Evolutionary conservation across 1,140 invertebrate genomes (phyloP), one percentile per base, ranked within the genome.

Genomic region (Cydia pomonella): DNA sequence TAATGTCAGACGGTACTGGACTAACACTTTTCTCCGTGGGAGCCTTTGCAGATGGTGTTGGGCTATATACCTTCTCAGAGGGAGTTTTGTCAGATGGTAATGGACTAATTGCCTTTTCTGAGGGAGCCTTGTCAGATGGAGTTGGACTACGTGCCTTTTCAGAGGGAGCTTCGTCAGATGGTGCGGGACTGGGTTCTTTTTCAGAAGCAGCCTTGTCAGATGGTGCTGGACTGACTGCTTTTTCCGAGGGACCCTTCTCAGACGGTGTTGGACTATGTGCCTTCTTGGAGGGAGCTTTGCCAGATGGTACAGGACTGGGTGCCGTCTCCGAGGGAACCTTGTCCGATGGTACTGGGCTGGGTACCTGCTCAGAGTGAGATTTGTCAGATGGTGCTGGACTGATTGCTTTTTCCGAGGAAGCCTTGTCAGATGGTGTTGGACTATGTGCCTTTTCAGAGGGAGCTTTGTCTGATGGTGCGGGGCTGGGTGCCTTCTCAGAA

Each of bases 111-210:
- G 3, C 72, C 76, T 41, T 50, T 4, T 50, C 47, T 0, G 47
- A 50, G 13, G 47, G 47, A 0, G 47, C 47, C 1, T 50, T 50
- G 47, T 77, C 12, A 29, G 71, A 10, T 69, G 63, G 33, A 62
- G 73, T 4, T 44, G 62, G 10, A 10, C 50, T 76, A 18, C 44
- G 23, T 69, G 21, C 71, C 59, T 78, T 77, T 7, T 74, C 77
- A 27, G 27, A 29, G 25, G 29, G 63, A 66, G 63, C 50, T 18
- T 59, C 23, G 6, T 76, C 73, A 3, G 75, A 50, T 16, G 79
- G 76, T 0, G 63, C 3, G 3, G 77, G 79, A 21, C 77, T 79
- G 9, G 69, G 27, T 0, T 41, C 25, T 64, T 81, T 79, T 2
- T 80, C 75, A 3, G 50, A 73, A 9, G 27, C 29, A 2, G 27